Evolutionary conservation across 1,140 invertebrate species (phyloP), one percentile per base, ranked within the genome.

Genomic region (Thaumatotibia leucotreta): DNA sequence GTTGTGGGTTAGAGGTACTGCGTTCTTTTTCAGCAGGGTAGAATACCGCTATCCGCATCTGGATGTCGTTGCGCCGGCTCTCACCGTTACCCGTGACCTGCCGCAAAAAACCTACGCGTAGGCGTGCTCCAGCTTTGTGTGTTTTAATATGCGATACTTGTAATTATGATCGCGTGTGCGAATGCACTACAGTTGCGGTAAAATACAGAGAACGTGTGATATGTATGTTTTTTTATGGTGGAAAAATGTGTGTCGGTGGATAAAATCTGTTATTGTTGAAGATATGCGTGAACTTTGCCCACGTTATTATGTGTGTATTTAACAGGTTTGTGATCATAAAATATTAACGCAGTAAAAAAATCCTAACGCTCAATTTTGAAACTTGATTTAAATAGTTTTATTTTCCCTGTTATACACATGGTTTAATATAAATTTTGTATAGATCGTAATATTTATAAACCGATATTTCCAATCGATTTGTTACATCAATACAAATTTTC

Each of bases 11-110:
- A 6, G 17, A 20, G 39, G 20, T 45, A 39, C 35, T 39, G 5
- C 39, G 39, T 45, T 45, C 39, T 45, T 45, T 45, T 17, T 20
- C 14, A 45, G 39, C 67, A 64, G 69, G 64, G 71, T 79, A 77
- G 77, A 78, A 82, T 86, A 89, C 86, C 84, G 83, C 83, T 89
- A 87, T 72, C 69, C 78, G 72, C 86, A 89, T 89, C 86, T 89
- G 86, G 84, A 79, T 79, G 76, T 76, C 79, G 79, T 87, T 82
- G 78, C 76, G 73, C n/a, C n/a, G n/a, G n/a, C 75, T 73, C 79
- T 80, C 84, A 86, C 86, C 84, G 84, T 86, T 86, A 87, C 67
- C 64, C 69, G 67, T 82, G 83, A 84, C 82, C 83, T 68, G 75
- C 45, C 64, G 71, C 77, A 77, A 86, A 84, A 84, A 74, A 76